These are phyloP conservation scores for Gymnodraco acuticeps DNA, from an alignment of 2,797 vertebrate species.

Conservation along the genomic window DNA sequence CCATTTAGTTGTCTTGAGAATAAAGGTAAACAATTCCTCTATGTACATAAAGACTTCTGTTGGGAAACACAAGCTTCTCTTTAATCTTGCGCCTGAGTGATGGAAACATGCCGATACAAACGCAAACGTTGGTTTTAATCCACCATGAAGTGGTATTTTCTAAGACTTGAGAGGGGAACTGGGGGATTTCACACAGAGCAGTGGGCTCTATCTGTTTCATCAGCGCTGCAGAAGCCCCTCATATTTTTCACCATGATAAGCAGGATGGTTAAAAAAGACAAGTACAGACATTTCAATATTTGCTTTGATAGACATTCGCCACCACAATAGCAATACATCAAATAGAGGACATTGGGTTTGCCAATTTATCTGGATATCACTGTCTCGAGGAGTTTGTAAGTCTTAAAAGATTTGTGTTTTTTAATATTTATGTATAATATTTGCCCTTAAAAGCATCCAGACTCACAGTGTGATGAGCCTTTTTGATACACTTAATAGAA, in stretches of 20 bases:
- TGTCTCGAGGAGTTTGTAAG: conserved; percentile 18
- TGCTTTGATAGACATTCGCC: conserved; percentile 48
- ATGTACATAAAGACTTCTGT: conserved; percentile 51
- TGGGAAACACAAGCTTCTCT: conserved; percentile 41
- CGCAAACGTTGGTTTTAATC: conserved; percentile 60
- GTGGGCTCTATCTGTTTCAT: conserved; percentile 71
- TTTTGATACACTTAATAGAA: conserved; percentile 7
- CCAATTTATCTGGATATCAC: conserved; percentile 9
- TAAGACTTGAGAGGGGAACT: conserved; percentile 59
- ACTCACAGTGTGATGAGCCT: not conserved
- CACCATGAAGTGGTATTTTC: conserved; percentile 65
- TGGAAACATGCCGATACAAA: conserved; percentile 58
- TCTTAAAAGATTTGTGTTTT: conserved; percentile 8
- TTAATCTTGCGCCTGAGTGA: conserved; percentile 53
- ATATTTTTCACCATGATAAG: conserved; percentile 48
- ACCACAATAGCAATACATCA: conserved; percentile 38
- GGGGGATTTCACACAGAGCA: conserved; percentile 63
- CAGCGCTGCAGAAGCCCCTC: conserved; percentile 43
- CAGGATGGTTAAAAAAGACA: conserved; percentile 39
- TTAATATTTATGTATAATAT: conserved; percentile 6
- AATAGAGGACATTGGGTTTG: conserved; percentile 39
- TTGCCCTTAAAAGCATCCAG: conserved; percentile 12
- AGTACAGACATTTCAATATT: conserved; percentile 50
- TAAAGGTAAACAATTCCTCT: conserved; percentile 51
- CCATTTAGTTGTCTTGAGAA: conserved; percentile 40